Evolutionary conservation across 2,888 invertebrate genomes (phyloP).

Genomic region (Tanypteryx hageni): DNA sequence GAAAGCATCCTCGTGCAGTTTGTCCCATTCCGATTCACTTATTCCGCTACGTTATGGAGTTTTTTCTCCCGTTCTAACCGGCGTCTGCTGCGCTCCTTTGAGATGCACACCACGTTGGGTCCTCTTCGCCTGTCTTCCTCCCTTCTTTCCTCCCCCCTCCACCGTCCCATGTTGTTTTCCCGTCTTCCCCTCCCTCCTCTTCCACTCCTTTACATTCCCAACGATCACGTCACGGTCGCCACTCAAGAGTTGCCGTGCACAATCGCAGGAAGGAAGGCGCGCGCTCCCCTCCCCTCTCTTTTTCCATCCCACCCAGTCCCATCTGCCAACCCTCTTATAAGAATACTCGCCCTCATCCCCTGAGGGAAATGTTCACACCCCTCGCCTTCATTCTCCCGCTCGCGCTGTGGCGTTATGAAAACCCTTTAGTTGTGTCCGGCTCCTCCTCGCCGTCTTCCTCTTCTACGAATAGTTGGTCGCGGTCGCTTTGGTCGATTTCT

Average conservation of each 20-base stretch:
- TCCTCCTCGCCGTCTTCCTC: neutral
- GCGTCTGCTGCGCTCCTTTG: neutral
- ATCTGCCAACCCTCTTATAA: conserved; percentile 42
- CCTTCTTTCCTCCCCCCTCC: neutral
- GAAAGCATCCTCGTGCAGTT: neutral
- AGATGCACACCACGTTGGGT: conserved; percentile 36
- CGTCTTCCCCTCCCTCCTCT: neutral
- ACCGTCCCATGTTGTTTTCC: neutral
- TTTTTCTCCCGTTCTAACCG: neutral
- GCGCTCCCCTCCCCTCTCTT: neutral
- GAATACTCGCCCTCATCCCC: neutral
- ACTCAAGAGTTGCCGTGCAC: conserved; percentile 36
- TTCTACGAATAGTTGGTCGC: neutral
- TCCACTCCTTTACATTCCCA: conserved; percentile 33
- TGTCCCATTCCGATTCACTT: conserved; percentile 7
- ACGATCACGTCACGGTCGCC: conserved; percentile 52
- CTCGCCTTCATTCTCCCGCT: neutral
- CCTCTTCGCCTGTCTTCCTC: neutral
- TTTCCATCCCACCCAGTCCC: neutral
- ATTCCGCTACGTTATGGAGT: conserved; percentile 2
- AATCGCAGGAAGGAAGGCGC: conserved; percentile 59
- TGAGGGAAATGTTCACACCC: neutral
- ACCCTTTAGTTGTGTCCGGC: neutral
- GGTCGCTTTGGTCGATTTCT: neutral
- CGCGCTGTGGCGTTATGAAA: neutral